These are phyloP conservation scores for Hirtodrosophila cameraria DNA, from an alignment of 2,888 invertebrate species.

Conservation along the genomic window DNA sequence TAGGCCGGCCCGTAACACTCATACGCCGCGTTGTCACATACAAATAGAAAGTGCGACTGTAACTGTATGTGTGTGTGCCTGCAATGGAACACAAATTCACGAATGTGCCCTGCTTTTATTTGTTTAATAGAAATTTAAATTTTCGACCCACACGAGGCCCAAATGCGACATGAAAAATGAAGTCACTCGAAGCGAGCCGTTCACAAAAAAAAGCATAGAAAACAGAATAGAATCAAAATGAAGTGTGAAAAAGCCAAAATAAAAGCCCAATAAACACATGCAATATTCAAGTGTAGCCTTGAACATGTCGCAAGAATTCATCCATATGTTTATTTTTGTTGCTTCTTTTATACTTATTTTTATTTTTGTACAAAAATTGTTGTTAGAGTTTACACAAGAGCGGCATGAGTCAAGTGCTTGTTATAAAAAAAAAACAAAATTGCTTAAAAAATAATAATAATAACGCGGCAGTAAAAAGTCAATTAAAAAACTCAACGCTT, in stretches of 20 bases:
- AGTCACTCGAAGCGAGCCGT: conserved; percentile 33
- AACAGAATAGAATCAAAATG: conserved; percentile 28
- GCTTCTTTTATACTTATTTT: conserved; percentile 29
- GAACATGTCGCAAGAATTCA: conserved; percentile 73
- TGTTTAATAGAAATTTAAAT: conserved; percentile 71
- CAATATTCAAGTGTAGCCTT: conserved; percentile 69
- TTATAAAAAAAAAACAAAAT: conserved; percentile 26
- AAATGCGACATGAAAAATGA: conserved; percentile 53
- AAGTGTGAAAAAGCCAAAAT: conserved; percentile 53
- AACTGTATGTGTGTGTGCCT: conserved; percentile 30
- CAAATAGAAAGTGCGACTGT: conserved; percentile 54
- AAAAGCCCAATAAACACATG: conserved; percentile 30
- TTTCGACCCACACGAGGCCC: conserved; percentile 41
- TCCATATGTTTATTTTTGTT: conserved; percentile 56
- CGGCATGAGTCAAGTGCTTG: conserved; percentile 37
- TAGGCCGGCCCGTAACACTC: conserved; percentile 43
- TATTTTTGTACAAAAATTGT: neutral
- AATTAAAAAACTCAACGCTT: conserved; percentile 34
- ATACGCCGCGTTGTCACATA: conserved; percentile 60
- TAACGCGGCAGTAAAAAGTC: conserved; percentile 25
- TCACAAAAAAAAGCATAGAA: conserved; percentile 4
- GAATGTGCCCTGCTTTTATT: conserved; percentile 68
- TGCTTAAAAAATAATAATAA: conserved; percentile 7
- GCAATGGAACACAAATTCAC: conserved; percentile 48
- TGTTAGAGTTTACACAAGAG: conserved; percentile 31